A percentile compares a stretch with the other conserved stretches of the same genome.
Conservation (phyloP, 2,113 vertebrate species). For the Pangasianodon gigas region DNA sequence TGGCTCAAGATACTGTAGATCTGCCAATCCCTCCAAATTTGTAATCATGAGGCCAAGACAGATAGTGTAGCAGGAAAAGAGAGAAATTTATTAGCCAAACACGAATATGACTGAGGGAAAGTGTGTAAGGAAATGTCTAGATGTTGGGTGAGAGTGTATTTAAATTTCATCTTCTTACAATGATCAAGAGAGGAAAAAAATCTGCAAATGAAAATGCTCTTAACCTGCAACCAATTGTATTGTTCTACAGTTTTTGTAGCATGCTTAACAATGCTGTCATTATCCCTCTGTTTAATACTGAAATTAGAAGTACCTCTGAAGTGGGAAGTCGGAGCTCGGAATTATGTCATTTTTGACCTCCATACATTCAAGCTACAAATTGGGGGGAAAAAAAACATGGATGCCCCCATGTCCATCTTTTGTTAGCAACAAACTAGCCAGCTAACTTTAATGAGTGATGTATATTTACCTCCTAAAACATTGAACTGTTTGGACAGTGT, state of each 20-base stretch:
- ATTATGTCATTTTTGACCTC: neutral
- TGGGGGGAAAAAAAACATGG: neutral
- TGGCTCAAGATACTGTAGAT: neutral
- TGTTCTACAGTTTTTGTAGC: neutral
- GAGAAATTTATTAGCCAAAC: neutral
- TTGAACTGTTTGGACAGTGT: no score
- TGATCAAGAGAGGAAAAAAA: neutral
- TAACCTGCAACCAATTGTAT: neutral
- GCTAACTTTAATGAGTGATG: no score
- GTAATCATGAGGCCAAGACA: neutral
- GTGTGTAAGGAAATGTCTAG: no score
- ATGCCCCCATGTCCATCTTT: neutral
- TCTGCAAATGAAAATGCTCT: neutral
- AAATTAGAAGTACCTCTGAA: neutral
- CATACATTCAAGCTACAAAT: neutral
- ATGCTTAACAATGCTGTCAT: neutral
- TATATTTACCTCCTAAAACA: neutral
- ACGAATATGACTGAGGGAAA: neutral
- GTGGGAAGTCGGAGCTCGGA: neutral
- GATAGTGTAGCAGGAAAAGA: neutral
- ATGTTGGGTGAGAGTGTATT: neutral
- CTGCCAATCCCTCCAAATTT: neutral
- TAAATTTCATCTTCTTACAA: neutral
- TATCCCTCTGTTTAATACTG: neutral
- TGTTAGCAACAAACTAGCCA: neutral